A percentile compares a stretch with the other conserved stretches of the same genome.
These are phyloP conservation scores for Ectemnius continuus DNA, from an alignment of 2,888 invertebrate species.

Conservation along the genomic window DNA sequence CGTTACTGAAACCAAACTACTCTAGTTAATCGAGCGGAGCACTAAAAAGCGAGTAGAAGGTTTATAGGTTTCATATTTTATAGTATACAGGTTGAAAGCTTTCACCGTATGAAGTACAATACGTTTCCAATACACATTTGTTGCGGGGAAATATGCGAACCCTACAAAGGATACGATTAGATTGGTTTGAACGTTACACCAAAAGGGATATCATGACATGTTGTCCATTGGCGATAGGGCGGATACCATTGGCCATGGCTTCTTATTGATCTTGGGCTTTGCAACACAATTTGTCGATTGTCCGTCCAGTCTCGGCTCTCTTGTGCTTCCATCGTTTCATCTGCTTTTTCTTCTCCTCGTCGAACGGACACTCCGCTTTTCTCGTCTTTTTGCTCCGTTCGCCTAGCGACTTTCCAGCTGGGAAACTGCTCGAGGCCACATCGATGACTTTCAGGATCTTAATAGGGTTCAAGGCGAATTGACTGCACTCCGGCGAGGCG, in stretches of 20 bases:
- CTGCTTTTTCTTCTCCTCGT: conserved; percentile 49
- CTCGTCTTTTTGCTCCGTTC: conserved; percentile 12
- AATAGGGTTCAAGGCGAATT: conserved; percentile 66
- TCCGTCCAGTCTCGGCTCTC: conserved; percentile 34
- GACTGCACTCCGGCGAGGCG: conserved; percentile 67
- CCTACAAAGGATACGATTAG: too few relatives aligned
- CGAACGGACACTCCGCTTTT: conserved; percentile 49
- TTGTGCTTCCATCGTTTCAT: conserved; percentile 53
- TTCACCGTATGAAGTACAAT: background rate
- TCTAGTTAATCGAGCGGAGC: background rate
- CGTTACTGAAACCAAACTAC: too few relatives aligned
- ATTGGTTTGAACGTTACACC: too few relatives aligned
- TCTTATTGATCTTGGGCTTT: conserved; percentile 32
- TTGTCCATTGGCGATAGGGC: background rate
- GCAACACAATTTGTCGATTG: conserved; percentile 52
- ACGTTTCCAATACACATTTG: too few relatives aligned
- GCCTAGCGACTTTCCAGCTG: conserved; percentile 18
- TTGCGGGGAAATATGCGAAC: too few relatives aligned
- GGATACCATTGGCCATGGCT: background rate
- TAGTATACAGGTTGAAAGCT: background rate
- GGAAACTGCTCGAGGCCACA: conserved; percentile 18
- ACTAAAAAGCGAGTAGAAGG: background rate
- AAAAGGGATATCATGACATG: background rate
- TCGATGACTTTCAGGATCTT: conserved; percentile 66
- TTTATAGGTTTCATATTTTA: background rate